A percentile compares a stretch with the other conserved stretches of the same genome.
Evolutionary conservation across 2,888 invertebrate genomes (phyloP).

Genomic region (Camptogramma bilineatum): DNA sequence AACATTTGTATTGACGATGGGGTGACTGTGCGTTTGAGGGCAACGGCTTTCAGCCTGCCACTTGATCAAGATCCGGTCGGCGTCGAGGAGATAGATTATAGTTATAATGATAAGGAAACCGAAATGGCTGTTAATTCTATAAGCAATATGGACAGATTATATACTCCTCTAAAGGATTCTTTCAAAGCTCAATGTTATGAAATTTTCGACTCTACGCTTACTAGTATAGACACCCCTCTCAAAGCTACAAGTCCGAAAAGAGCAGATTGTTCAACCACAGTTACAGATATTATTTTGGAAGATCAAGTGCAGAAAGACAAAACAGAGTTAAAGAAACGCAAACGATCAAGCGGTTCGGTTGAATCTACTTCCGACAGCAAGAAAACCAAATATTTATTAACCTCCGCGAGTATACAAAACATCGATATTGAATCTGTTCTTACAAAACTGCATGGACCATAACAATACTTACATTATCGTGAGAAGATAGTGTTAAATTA

Average conservation of each 20-base stretch:
- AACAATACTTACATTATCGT: slow-evolving; percentile 35
- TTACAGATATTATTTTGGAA: slow-evolving; percentile 69
- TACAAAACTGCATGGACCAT: slow-evolving; percentile 78
- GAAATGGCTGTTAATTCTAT: slow-evolving; percentile 72
- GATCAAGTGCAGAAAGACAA: slow-evolving; percentile 58
- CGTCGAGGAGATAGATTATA: slow-evolving; percentile 49
- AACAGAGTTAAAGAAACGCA: slow-evolving; percentile 65
- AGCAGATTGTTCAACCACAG: slow-evolving; percentile 51
- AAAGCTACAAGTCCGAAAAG: slow-evolving; percentile 60
- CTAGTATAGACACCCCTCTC: slow-evolving; percentile 77
- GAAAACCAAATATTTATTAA: slow-evolving; percentile 67
- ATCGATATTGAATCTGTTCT: slow-evolving; percentile 80
- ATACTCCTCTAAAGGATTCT: slow-evolving; percentile 73
- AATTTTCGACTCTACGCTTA: slow-evolving; percentile 78
- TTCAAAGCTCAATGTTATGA: slow-evolving; percentile 67
- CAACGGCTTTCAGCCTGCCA: slow-evolving; percentile 60
- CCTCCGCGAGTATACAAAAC: slow-evolving; percentile 72
- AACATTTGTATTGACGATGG: slow-evolving; percentile 76
- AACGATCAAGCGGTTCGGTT: slow-evolving; percentile 62
- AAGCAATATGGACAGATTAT: slow-evolving; percentile 64
- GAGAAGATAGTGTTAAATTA: slow-evolving; percentile 9
- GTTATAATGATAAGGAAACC: slow-evolving; percentile 64
- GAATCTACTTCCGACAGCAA: slow-evolving; percentile 62
- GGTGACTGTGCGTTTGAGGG: slow-evolving; percentile 67
- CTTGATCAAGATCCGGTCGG: slow-evolving; percentile 58